These are phyloP conservation scores for Alethe diademata DNA, from an alignment of 2,113 vertebrate genomes.

Conservation along the genomic window DNA sequence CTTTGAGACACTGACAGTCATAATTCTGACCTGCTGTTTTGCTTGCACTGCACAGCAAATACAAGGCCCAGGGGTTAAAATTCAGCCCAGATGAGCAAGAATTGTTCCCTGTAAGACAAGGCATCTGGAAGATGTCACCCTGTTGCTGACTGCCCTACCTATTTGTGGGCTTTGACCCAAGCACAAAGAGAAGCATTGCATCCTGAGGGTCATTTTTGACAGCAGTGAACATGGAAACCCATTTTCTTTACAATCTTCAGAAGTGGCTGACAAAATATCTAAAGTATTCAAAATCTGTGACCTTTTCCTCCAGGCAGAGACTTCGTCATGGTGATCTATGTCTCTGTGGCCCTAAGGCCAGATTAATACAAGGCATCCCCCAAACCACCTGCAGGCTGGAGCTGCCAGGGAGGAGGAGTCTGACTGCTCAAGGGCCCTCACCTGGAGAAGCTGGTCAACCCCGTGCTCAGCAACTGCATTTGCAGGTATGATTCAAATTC, in stretches of 20 bases:
- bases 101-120: not conserved
- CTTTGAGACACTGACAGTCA: not conserved
- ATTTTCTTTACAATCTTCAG: constrained; percentile 20
- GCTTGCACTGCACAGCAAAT: not conserved
- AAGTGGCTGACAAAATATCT: constrained; percentile 17
- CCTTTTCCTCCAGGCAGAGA: constrained; percentile 36
- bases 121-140: not conserved
- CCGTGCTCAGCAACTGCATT: fast-evolving
- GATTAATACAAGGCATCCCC: not conserved
- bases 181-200: not conserved
- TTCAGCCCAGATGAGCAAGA: not conserved
- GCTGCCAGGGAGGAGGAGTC: not conserved
- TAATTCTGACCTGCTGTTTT: not conserved
- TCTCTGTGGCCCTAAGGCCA: not conserved
- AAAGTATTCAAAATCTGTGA: constrained; percentile 49
- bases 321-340: not conserved
- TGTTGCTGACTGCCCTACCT: not conserved
- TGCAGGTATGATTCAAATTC: not conserved
- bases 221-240: not conserved
- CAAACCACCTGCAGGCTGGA: constrained; percentile 5
- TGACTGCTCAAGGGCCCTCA: constrained; percentile 23
- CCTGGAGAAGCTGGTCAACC: not conserved
- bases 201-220: constrained; percentile 7
- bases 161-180: not conserved
- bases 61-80: not conserved